phyloP scores from a whole-genome alignment of 2,113 vertebrate genomes.

The Macroglossus sobrinus region DNA sequence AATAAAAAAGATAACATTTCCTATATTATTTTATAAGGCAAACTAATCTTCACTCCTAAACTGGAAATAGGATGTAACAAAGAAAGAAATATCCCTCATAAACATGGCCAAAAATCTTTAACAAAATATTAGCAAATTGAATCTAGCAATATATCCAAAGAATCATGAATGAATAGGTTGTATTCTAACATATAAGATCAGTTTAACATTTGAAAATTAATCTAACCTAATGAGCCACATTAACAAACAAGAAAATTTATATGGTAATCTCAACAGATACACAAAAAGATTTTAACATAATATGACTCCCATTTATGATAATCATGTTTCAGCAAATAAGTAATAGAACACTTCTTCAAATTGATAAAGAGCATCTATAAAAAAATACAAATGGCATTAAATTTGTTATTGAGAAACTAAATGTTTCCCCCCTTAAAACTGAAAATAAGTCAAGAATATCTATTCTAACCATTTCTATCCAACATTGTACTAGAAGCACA shows the following conservation, averaged over 20 bases:
- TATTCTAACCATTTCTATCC: too few relatives aligned
- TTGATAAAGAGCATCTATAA: too few relatives aligned
- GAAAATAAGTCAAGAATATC: too few relatives aligned
- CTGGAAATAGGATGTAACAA: not conserved
- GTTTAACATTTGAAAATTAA: not conserved
- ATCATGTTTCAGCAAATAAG: too few relatives aligned
- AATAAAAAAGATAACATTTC: not conserved
- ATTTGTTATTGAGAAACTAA: too few relatives aligned
- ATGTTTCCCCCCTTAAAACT: too few relatives aligned
- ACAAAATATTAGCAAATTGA: not conserved
- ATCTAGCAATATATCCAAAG: not conserved
- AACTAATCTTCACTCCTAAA: not conserved
- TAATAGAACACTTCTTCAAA: too few relatives aligned
- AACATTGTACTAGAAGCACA: too few relatives aligned
- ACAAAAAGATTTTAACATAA: too few relatives aligned
- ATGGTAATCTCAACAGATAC: not conserved
- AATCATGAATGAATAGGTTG: not conserved
- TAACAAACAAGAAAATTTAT: not conserved
- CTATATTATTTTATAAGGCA: not conserved
- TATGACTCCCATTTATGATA: too few relatives aligned
- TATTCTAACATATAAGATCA: not conserved
- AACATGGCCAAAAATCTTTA: not conserved
- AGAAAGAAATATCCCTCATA: not conserved
- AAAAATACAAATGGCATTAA: too few relatives aligned
- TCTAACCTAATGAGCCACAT: not conserved